A percentile compares a stretch with the other conserved stretches of the same genome.
phyloP scores from a whole-genome alignment of 2,797 vertebrate genomes.

The Lutjanus argentimaculatus region DNA sequence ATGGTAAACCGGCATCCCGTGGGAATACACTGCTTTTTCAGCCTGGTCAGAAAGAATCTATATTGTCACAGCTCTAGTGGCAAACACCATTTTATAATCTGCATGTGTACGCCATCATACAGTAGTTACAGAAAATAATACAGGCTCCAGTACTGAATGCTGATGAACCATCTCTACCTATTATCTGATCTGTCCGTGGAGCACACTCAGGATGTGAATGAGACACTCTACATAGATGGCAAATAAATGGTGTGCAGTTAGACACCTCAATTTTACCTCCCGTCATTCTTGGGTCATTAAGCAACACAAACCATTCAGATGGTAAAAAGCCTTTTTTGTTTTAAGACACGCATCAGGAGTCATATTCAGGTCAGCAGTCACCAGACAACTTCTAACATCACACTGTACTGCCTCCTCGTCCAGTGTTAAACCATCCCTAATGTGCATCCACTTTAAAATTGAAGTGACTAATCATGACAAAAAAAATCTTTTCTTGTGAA shows the following conservation, averaged over 20 bases:
- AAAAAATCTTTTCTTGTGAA: slow-evolving; percentile 18
- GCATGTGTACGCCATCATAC: slow-evolving; percentile 18
- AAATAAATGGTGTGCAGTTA: not conserved
- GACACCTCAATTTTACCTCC: slow-evolving; percentile 25
- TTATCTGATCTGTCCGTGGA: slow-evolving; percentile 30
- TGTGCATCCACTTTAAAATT: slow-evolving; percentile 16
- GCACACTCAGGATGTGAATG: slow-evolving; percentile 24
- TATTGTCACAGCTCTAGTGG: too few species aligned
- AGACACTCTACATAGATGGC: slow-evolving; percentile 2
- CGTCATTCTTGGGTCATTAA: slow-evolving; percentile 33
- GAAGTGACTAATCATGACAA: slow-evolving; percentile 23
- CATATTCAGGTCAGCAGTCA: slow-evolving; percentile 33
- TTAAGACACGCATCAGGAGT: not conserved
- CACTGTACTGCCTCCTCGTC: not conserved
- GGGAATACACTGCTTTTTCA: too few species aligned
- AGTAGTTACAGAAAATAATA: slow-evolving; percentile 28
- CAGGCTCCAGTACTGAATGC: slow-evolving; percentile 6
- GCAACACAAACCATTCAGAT: slow-evolving; percentile 30
- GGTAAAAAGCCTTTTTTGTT: slow-evolving; percentile 16
- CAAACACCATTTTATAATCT: slow-evolving; percentile 17
- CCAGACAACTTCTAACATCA: not conserved
- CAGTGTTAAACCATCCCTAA: not conserved
- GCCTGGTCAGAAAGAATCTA: too few species aligned
- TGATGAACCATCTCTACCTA: slow-evolving; percentile 31
- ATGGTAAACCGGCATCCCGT: too few species aligned